A percentile compares a stretch with the other conserved stretches of the same genome.
Conservation (phyloP, 2,888 invertebrate species). For the Pandemis heparana region DNA sequence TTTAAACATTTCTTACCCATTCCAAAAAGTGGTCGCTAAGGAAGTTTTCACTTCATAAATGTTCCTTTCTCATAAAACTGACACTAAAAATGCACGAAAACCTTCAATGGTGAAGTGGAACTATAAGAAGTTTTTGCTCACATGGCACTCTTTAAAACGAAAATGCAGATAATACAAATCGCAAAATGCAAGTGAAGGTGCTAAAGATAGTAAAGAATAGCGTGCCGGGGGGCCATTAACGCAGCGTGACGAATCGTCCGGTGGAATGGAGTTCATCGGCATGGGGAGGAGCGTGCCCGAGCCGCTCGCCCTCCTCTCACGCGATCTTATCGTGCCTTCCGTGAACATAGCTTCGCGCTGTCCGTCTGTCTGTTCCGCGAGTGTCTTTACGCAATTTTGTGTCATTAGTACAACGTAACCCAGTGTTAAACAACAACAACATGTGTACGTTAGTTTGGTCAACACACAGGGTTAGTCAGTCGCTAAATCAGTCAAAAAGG, state of each 20-base stretch:
- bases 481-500: slow-evolving; percentile 64
- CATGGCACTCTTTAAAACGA: too few species aligned
- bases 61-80: too few species aligned
- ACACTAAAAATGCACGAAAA: too few species aligned
- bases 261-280: slow-evolving; percentile 56
- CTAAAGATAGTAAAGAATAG: slow-evolving; percentile 80
- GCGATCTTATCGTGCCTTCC: slow-evolving; percentile 84
- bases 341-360: slow-evolving; percentile 81
- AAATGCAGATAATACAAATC: not conserved
- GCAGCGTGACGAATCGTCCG: slow-evolving; percentile 83
- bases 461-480: slow-evolving; percentile 50
- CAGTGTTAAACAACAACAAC: not conserved
- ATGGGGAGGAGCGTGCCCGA: slow-evolving; percentile 52
- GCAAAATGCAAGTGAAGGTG: slow-evolving; percentile 46
- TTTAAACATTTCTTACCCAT: too few species aligned
- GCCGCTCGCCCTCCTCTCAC: slow-evolving; percentile 77
- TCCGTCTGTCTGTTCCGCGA: slow-evolving; percentile 78
- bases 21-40: too few species aligned
- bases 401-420: slow-evolving; percentile 7
- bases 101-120: too few species aligned
- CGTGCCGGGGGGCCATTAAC: slow-evolving; percentile 82
- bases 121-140: too few species aligned
- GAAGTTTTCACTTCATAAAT: too few species aligned
- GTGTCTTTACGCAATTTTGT: slow-evolving; percentile 56
- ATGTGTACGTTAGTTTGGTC: slow-evolving; percentile 13